These are phyloP conservation scores for Ictalurus furcatus DNA, from an alignment of 2,113 vertebrate species.

Conservation along the genomic window DNA sequence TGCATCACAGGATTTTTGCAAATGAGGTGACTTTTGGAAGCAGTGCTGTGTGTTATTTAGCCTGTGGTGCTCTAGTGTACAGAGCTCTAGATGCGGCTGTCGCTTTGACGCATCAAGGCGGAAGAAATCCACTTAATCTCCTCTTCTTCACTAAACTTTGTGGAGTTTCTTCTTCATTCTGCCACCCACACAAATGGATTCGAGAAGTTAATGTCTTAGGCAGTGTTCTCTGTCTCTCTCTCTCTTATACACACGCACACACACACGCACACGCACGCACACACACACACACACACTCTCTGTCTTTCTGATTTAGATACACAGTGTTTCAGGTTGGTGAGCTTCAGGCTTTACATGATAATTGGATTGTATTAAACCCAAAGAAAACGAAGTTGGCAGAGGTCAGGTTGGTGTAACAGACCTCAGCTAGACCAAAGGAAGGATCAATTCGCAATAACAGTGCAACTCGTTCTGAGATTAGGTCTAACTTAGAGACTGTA, in stretches of 20 bases:
- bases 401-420: conserved; percentile 21
- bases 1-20: background rate
- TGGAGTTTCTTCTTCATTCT: conserved; percentile 37
- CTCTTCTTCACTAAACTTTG: conserved; percentile 32
- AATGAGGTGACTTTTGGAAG: conserved; percentile 33
- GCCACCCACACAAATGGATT: conserved; percentile 34
- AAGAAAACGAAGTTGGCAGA: conserved; percentile 20
- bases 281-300: background rate
- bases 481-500: background rate
- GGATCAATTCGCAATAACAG: conserved; percentile 24
- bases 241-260: background rate
- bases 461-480: background rate
- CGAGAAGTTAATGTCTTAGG: conserved; percentile 38
- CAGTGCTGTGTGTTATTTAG: conserved; percentile 35
- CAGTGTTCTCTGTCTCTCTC: background rate
- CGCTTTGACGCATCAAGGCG: conserved; percentile 35
- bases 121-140: conserved; percentile 47
- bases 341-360: conserved; percentile 28
- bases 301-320: conserved; percentile 24
- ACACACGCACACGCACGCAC: background rate
- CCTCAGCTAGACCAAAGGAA: conserved; percentile 8
- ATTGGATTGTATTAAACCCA: conserved; percentile 35
- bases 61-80: conserved; percentile 35
- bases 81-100: conserved; percentile 24
- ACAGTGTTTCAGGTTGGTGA: conserved; percentile 34